Evolutionary conservation across 1,140 invertebrate species (phyloP).

Genomic region (Sesamia nonagrioides): DNA sequence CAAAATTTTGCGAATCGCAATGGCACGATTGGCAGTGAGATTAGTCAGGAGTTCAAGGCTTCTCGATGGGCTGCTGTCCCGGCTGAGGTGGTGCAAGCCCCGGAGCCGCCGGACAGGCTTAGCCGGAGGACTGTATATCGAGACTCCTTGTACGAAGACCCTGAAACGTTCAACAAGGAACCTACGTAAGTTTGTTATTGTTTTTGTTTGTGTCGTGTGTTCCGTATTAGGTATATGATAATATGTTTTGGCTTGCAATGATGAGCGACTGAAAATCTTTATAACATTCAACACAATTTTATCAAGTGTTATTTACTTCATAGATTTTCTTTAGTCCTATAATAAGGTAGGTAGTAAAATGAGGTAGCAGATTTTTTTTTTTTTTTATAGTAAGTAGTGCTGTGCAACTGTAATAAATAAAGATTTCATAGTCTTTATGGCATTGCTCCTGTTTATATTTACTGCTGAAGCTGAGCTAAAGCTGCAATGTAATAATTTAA

Average conservation of each 20-base stretch:
- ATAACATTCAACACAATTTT: not conserved
- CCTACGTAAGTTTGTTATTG: conserved; percentile 28
- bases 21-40: conserved; percentile 26
- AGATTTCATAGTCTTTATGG: not conserved
- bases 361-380: not conserved
- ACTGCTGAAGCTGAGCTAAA: not conserved
- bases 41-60: conserved; percentile 9
- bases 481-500: not conserved
- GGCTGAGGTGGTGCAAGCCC: not conserved
- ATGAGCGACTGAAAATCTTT: not conserved
- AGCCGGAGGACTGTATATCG: conserved; percentile 44
- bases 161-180: conserved; percentile 45
- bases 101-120: conserved; percentile 12
- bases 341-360: too few species aligned
- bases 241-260: not conserved
- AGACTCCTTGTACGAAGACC: conserved; percentile 50
- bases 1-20: conserved; percentile 37
- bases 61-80: not conserved
- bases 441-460: too few species aligned
- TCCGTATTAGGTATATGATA: not conserved
- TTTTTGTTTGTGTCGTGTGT: not conserved
- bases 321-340: not conserved
- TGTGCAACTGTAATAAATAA: not conserved
- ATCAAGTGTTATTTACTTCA: not conserved
- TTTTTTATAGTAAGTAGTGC: not conserved